Evolutionary conservation across 1,140 invertebrate species (phyloP), one percentile per base, ranked within the genome.

Genomic region (Aricia agestis): DNA sequence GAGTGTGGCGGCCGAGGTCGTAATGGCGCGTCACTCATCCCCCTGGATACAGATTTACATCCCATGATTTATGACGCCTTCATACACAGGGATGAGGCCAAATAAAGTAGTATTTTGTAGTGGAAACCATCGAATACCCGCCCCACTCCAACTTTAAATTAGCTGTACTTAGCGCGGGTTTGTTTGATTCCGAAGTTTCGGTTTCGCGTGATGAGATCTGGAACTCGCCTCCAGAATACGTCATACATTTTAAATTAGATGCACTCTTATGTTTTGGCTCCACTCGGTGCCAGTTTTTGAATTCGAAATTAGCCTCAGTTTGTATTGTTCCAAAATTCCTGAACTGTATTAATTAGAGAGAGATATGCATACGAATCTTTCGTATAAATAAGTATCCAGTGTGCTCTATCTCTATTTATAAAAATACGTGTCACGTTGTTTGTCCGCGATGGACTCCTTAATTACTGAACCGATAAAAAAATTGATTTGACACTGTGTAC

Each of bases 11-110:
- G 67, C 77, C 73, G 70, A 72, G 59, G 80, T 81, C 84, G 89
- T 90, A 90, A 90, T 91, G 86, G 87, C 78, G 80, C 82, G 87
- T 90, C 87, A 90, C 82, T 91, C 89, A 89, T 82, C 83, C 85
- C 78, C 76, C 84, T 87, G 84, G 86, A 85, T 84, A 86, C 87
- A 90, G 89, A 91, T 91, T 89, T 90, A 90, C 87, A 91, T 91
- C 86, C 68, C 76, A 80, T 89, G 86, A 91, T 91, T 91, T 91
- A 91, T 90, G 86, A 86, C 85, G 85, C 83, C 84, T 91, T 91
- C 85, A 90, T 90, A 83, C 78, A 87, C 85, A 89, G 85, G 83
- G 87, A 84, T 85, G 74, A 81, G 83, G 72, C 78, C 74, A 85
- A 85, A 85, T 81, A 84, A 72, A 78, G 68, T 59, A 69, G n/a